A percentile compares a stretch with the other conserved stretches of the same genome.
Conservation (phyloP, 1,140 invertebrate genomes). For the Nephila pilipes region DNA sequence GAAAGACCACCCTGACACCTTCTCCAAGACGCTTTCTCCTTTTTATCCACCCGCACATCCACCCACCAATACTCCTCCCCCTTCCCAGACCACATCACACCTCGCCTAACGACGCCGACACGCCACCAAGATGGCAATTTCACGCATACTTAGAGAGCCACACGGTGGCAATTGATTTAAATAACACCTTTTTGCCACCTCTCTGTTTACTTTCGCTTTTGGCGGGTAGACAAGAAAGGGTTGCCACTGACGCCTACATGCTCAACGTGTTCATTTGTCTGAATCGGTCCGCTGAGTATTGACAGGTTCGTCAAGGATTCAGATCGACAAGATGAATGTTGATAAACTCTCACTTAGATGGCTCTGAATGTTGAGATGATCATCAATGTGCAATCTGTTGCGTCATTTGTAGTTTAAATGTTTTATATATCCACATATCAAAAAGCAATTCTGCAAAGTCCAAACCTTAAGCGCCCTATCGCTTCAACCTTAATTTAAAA, state of each 20-base stretch:
- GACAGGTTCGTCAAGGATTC: not conserved
- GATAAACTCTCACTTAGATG: not conserved
- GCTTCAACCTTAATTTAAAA: too few relatives aligned
- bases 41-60: not conserved
- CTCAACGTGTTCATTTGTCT: not conserved
- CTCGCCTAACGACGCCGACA: not conserved
- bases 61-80: not conserved
- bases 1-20: not conserved
- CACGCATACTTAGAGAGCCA: constrained; percentile 18
- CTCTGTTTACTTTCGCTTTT: constrained; percentile 58
- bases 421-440: too few relatives aligned
- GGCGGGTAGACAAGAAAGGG: constrained; percentile 15
- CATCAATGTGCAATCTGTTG: too few relatives aligned
- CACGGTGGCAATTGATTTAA: constrained; percentile 53
- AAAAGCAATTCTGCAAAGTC: too few relatives aligned
- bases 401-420: too few relatives aligned
- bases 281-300: not conserved
- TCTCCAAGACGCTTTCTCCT: not conserved
- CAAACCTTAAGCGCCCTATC: too few relatives aligned
- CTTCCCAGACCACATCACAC: constrained; percentile 33
- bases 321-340: too few relatives aligned
- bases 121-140: constrained; percentile 6
- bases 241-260: not conserved
- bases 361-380: too few relatives aligned
- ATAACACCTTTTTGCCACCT: constrained; percentile 31